Conservation (phyloP, 2,113 vertebrate species). For the Tragelaphus scriptus region DNA sequence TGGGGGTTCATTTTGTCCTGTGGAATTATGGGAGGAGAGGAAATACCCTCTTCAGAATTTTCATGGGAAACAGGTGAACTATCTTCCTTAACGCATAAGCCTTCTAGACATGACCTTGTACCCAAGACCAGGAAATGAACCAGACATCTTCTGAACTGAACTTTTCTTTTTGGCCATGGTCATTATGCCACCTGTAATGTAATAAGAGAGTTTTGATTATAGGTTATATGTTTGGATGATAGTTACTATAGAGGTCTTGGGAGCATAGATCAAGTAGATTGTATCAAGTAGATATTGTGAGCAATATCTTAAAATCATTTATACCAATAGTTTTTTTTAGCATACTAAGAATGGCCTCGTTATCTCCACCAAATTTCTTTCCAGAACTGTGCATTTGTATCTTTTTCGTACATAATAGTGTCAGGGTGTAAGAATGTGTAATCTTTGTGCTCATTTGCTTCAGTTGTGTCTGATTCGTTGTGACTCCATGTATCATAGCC, state of each 20-base stretch:
- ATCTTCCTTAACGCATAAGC: background rate
- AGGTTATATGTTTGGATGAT: background rate
- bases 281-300: background rate
- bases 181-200: background rate
- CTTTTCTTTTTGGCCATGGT: background rate
- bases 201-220: constrained; percentile 5
- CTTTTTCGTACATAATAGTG: background rate
- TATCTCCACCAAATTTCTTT: background rate
- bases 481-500: background rate
- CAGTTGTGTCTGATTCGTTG: background rate
- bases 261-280: background rate
- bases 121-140: constrained; percentile 7
- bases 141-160: background rate
- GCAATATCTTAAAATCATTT: background rate
- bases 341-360: background rate
- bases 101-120: background rate
- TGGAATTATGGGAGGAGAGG: background rate
- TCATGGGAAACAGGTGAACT: background rate
- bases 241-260: background rate
- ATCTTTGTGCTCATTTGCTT: background rate
- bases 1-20: background rate
- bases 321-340: background rate
- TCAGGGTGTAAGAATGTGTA: background rate
- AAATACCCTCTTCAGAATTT: background rate
- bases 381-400: background rate